Base-by-base conservation (phyloP, 2,113 vertebrate genomes). In the Phalacrocorax carbo region DNA sequence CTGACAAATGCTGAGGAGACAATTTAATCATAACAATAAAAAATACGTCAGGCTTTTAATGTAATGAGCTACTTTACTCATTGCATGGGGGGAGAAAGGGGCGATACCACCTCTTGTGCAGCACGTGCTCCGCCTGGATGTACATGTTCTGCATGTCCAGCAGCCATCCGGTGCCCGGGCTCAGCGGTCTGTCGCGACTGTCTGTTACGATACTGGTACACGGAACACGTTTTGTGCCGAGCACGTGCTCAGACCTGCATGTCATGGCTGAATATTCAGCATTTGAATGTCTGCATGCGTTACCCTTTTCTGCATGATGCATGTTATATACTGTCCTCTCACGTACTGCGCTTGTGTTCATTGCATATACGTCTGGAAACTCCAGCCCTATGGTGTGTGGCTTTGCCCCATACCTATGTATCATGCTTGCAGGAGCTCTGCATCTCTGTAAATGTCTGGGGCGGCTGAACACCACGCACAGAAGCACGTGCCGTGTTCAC, bases 141-240 rank as follows among this genome's bases (percentile, higher is more conserved):
- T 5, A 3, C 27, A 4, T 0, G 6, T 49, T 15, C 78, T 26
- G 8, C 7, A 4, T 7, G 76, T 4, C 82, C 83, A 20, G 88
- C 75, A 18, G 54, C 51, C 83, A 10, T 2, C 34, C 34, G 2
- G 44, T 34, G 34, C 75, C 79, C 70, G 4, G 62, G 36, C 8
- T 5, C 29, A 23, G 21, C 3, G 78, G 9, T 13, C 44, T 6
- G 1, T 17, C 10, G 0, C 0, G 52, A 13, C 27, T 1, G 57
- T 2, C n/a, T 25, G 83, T 13, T 14, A 5, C 54, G 3, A 2
- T 4, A 20, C 55, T 7, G 4, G 12, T 5, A 44, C 57, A 25
- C 23, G 0, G 1, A 23, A 7, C 46, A 1, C 0, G 0, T 7
- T 19, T 7, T 16, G 54, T 7, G 62, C 54, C 0, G 7, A 20